Evolutionary conservation across 1,140 invertebrate genomes (phyloP), one percentile per base, ranked within the genome.

Genomic region (Helicoverpa armigera): DNA sequence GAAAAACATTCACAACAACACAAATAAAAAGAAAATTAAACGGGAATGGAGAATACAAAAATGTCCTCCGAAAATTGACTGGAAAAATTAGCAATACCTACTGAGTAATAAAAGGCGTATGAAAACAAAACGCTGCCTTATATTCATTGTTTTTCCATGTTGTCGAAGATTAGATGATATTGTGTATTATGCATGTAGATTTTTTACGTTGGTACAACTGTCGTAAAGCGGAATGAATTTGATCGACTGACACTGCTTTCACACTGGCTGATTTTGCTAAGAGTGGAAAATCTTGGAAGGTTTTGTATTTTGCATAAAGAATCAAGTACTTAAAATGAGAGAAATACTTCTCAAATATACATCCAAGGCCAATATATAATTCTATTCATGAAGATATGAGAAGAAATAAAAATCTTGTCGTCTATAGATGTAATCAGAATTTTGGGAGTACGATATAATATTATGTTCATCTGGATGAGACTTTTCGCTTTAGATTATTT

Each of bases 121-220:
- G 53, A 31, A 43, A 73, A 31, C 13, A 73, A 73, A 56, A 73
- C 35, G 51, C 13, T 53, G 29, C 16, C n/a, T 14, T 43, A 16
- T 73, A 53, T 73, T 29, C 29, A 43, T 54, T 58, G 70, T 58
- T 73, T 43, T 73, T 58, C 2, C 54, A 43, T 56, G 54, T 58
- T 56, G 58, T 73, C 54, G 53, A n/a, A 58, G 70, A 73, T 73
- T 31, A 58, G 70, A 73, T 73, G 43, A 73, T 73, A 73, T 43
- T 43, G 23, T 72, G 14, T 50, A 72, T 56, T 35, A 72, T 72
- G 51, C 69, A 73, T 73, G 69, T 56, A 72, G 13, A 72, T 72
- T 58, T 43, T 73, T 48, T 73, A 56, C 29, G 69, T 12, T 35
- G 10, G n/a, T 58, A 12, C 50, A 43, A 53, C 13, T 51, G 35